A percentile compares a stretch with the other conserved stretches of the same genome.
These are phyloP conservation scores for Acanthopagrus latus DNA, from an alignment of 2,797 vertebrate genomes.

Conservation along the genomic window DNA sequence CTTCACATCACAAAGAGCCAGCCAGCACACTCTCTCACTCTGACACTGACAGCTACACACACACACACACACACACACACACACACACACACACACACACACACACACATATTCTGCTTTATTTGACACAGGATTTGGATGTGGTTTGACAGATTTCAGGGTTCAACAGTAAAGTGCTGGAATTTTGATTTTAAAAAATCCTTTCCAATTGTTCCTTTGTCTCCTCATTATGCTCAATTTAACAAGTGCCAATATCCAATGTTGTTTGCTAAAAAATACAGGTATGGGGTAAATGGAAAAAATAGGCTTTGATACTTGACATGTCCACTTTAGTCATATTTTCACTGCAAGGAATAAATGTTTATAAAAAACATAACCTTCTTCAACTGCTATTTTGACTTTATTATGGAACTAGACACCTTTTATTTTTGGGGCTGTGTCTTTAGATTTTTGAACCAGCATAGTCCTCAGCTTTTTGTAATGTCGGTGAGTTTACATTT, in stretches of 20 bases:
- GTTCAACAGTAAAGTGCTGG: neutral
- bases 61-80: neutral
- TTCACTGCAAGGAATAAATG: neutral
- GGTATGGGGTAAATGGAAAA: neutral
- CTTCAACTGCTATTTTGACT: neutral
- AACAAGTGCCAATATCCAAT: neutral
- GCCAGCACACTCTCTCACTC: slow-evolving; percentile 3
- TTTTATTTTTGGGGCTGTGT: no score
- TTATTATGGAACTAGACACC: neutral
- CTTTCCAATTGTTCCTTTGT: neutral
- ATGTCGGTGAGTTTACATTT: no score
- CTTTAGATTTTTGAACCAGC: no score
- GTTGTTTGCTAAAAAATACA: neutral
- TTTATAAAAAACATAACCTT: neutral
- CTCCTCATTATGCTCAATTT: neutral
- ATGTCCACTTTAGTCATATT: neutral
- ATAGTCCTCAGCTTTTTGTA: no score
- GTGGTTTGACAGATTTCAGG: slow-evolving; percentile 3
- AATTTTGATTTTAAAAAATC: neutral
- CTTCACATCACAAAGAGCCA: slow-evolving; percentile 59
- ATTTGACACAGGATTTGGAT: slow-evolving; percentile 7
- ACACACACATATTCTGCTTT: slow-evolving; percentile 2
- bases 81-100: neutral
- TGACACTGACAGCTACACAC: neutral
- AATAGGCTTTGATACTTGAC: neutral